Conservation (phyloP, 2,797 vertebrate genomes). For the Holocentrus rufus region DNA sequence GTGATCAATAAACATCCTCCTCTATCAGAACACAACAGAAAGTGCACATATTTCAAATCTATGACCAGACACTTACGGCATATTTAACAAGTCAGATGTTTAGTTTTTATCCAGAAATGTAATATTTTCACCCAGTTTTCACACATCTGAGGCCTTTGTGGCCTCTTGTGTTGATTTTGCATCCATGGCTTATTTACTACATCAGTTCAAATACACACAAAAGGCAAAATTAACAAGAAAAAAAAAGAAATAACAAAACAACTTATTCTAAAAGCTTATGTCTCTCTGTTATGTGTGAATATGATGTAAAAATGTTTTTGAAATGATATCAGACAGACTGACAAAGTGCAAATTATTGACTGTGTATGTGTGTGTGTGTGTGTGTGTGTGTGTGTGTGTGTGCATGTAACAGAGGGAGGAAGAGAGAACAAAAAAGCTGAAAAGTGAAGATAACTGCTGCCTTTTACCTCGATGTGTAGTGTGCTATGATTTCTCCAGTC, state of each 20-base stretch:
- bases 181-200: slow-evolving; percentile 57
- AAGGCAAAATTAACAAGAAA: slow-evolving; percentile 5
- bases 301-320: slow-evolving; percentile 17
- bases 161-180: background rate
- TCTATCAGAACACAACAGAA: slow-evolving; percentile 22
- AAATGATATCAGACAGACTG: slow-evolving; percentile 38
- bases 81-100: background rate
- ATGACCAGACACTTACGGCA: slow-evolving; percentile 4
- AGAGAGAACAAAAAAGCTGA: background rate
- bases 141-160: slow-evolving; percentile 19
- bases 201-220: slow-evolving; percentile 58
- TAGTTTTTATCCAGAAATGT: slow-evolving; percentile 31
- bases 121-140: background rate
- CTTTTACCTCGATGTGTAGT: background rate
- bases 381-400: background rate
- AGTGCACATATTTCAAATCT: slow-evolving; percentile 39
- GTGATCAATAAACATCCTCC: slow-evolving; percentile 1
- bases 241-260: slow-evolving; percentile 17
- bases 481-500: slow-evolving; percentile 12
- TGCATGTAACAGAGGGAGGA: background rate
- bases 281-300: slow-evolving; percentile 6
- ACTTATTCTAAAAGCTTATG: slow-evolving; percentile 16
- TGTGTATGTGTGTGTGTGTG: background rate
- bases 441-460: background rate
- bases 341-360: background rate